Evolutionary conservation across 2,113 vertebrate genomes (phyloP).

Genomic region (Prionailurus bengalensis): DNA sequence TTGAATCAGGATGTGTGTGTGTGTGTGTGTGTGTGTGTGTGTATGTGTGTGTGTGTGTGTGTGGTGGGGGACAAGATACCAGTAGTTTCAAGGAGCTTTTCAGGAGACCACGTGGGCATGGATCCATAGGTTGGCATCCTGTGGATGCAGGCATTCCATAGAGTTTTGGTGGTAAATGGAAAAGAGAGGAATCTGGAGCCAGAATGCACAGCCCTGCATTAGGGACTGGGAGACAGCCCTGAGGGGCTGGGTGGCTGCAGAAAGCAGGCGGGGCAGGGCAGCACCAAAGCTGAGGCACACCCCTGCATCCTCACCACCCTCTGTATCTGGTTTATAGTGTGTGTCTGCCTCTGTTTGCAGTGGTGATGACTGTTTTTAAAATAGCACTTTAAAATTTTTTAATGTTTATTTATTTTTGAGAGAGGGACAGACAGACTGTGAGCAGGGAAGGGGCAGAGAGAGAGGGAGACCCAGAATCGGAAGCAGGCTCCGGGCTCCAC

Average conservation of each 20-base stretch:
- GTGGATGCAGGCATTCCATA: background rate
- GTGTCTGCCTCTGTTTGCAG: background rate
- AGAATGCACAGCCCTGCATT: background rate
- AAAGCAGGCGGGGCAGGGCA: accelerated
- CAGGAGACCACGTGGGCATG: background rate
- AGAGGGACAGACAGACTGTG: too few relatives aligned
- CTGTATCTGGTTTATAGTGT: background rate
- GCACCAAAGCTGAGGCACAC: background rate
- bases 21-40: too few relatives aligned
- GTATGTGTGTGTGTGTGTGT: too few relatives aligned
- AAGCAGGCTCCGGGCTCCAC: too few relatives aligned
- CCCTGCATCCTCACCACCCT: background rate
- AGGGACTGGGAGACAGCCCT: accelerated
- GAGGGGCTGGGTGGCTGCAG: background rate
- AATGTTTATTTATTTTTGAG: too few relatives aligned
- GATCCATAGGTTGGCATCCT: too few relatives aligned
- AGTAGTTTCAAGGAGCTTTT: background rate
- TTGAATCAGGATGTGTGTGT: background rate
- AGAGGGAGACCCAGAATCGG: too few relatives aligned
- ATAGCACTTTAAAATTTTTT: too few relatives aligned
- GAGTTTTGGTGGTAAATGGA: background rate
- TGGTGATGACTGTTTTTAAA: background rate
- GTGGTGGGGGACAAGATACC: background rate
- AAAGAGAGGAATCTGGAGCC: background rate
- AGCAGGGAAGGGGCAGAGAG: too few relatives aligned